Evolutionary conservation across 2,797 vertebrate genomes (phyloP), one percentile per base, ranked within the genome.

Genomic region (Poeciliopsis turneri): DNA sequence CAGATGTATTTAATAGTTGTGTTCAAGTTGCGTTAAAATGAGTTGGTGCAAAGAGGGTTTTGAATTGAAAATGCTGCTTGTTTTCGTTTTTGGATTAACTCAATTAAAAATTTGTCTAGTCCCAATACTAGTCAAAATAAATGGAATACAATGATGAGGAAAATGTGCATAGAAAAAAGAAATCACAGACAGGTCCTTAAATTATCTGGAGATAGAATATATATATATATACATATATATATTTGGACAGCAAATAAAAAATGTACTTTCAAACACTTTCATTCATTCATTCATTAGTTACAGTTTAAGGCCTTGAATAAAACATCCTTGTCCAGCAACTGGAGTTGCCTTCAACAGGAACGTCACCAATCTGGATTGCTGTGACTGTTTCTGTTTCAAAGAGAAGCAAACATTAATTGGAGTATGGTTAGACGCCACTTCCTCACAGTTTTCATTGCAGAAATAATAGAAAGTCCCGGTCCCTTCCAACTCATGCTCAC

Each of bases 231-330:
- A 18, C 18, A 46, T 46, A 47, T 47, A 18, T 87, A 85, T 87
- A 71, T 77, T 66, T 73, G 49, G 51, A 83, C 87, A 81, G 79
- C 70, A 88, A 82, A 82, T 81, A 71, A 79, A 81, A 81, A 66
- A 86, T 78, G 49, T 46, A 77, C 72, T 83, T 88, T 78, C 13
- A 82, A 78, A 82, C 49, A 0, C 47, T 79, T 74, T 76, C 81
- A 80, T 74, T 74, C 81, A 80, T 74, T 74, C 81, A 79, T 81
- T 89, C 66, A 53, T 78, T 28, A 23, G n/a, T 57, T 75, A 46
- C 55, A 68, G 72, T 71, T 77, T 84, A 87, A 89, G 85, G 84
- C 81, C 69, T 84, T 73, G 75, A 71, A 84, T 51, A 77, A 64
- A 59, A 46, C 46, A 16, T 53, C 3, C 70, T 78, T n/a, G 46